Evolutionary conservation across 2,797 vertebrate genomes (phyloP), one percentile per base, ranked within the genome.

Genomic region (Diceros bicornis): DNA sequence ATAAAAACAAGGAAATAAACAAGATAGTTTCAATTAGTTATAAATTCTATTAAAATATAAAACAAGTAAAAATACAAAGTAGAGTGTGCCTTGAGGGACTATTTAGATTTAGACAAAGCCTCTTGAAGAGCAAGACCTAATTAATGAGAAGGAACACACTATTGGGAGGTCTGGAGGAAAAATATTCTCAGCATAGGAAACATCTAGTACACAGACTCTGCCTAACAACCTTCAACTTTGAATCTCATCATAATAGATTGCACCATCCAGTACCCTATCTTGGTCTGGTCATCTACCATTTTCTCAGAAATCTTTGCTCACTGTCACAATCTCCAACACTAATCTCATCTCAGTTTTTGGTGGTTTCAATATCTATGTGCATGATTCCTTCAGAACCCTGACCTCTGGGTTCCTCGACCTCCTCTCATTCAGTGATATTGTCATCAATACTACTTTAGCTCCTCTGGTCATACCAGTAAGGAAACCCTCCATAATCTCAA

Each of bases 1-100:
- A n/a, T 41, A 77, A 94, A 94, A 90, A 61, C 47, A 91, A 87
- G 23, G 34, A 87, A 89, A 88, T 86, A 81, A 64, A 34, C 29
- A 59, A 50, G 47, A 71, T 17, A 32, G 20, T 52, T 81, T 95
- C 7, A 32, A 18, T 69, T 66, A 68, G 32, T 44, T 18, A 7
- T 64, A 75, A 94, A 61, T 44, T 29, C 2, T 57, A 50, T 82
- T 89, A 81, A 97, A 92, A 75, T 50, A 81, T 59, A 74, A 88
- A 91, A 34, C 66, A 84, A 91, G 3, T 29, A n/a, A 57, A 52
- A 86, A 64, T 81, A 27, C 27, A 71, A 71, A 71, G 27, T 57
- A 66, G 23, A 94, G 17, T 7, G 29, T 41, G 20, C 41, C 7
- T 92, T 82, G 41, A 75, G 61, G 37, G 16, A 66, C 11, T 61